Evolutionary conservation across 1,140 invertebrate genomes (phyloP).

Genomic region (Psix sp.): DNA sequence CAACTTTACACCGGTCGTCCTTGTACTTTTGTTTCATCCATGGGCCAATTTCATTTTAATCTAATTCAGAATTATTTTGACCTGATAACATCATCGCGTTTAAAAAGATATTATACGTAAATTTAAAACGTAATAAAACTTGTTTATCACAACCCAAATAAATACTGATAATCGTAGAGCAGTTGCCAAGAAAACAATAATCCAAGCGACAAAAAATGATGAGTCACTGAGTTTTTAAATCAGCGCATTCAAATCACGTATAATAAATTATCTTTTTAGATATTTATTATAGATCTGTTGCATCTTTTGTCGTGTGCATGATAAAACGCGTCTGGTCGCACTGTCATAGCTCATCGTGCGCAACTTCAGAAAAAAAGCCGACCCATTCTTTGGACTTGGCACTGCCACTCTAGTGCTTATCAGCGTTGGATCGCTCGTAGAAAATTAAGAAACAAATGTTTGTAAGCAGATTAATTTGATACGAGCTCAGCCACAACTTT

Average conservation of each 20-base stretch:
- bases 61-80: conserved; percentile 12
- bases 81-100: conserved; percentile 12
- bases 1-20: conserved; percentile 56
- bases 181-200: conserved; percentile 9
- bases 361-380: conserved; percentile 54
- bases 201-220: neutral
- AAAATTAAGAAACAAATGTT: conserved; percentile 62
- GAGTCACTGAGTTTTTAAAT: neutral
- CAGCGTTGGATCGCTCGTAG: conserved; percentile 66
- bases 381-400: conserved; percentile 45
- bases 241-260: neutral
- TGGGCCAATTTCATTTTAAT: conserved; percentile 29
- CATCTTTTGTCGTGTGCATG: conserved; percentile 30
- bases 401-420: conserved; percentile 59
- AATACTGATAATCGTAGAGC: neutral
- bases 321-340: conserved; percentile 36
- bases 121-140: conserved; percentile 9
- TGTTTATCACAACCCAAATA: neutral
- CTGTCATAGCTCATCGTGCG: conserved; percentile 46
- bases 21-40: conserved; percentile 42
- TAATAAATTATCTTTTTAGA: conserved; percentile 44
- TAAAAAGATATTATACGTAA: conserved; percentile 6
- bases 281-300: conserved; percentile 39
- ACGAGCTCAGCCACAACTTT: conserved; percentile 48
- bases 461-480: conserved; percentile 55